Percentiles rank a stretch among this genome's conserved stretches.
phyloP scores from a whole-genome alignment of 1,140 invertebrate genomes.

The Sitobion miscanthi region DNA sequence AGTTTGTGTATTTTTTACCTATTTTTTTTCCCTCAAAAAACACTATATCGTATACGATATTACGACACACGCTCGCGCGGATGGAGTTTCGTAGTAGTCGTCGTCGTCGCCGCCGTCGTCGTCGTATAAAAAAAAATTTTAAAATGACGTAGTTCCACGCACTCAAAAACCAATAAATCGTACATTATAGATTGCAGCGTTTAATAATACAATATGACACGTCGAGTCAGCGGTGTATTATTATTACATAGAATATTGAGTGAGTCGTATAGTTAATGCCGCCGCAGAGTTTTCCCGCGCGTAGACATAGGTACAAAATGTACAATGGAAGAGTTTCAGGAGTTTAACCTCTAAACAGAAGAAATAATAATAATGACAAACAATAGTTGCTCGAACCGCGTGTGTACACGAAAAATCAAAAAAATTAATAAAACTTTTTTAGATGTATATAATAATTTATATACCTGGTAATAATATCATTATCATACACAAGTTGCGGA shows the following conservation, averaged over 20 bases:
- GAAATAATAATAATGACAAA: not conserved
- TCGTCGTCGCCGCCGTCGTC: not conserved
- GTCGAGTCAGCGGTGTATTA: not conserved
- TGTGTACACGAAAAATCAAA: not conserved
- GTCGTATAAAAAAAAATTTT: not conserved
- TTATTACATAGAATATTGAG: not conserved
- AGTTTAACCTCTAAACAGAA: not conserved
- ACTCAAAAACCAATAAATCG: slow-evolving; percentile 33
- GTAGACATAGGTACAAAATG: too few relatives aligned
- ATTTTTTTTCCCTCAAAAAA: not conserved
- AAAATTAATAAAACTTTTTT: not conserved
- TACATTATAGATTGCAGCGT: slow-evolving; percentile 21
- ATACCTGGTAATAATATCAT: not conserved
- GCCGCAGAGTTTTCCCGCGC: not conserved
- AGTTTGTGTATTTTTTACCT: slow-evolving; percentile 29
- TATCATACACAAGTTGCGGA: not conserved
- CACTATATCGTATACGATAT: not conserved
- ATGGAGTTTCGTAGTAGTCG: not conserved
- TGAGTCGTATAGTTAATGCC: not conserved
- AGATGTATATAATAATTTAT: not conserved
- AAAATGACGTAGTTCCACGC: slow-evolving; percentile 48
- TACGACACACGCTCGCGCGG: not conserved
- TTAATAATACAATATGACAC: not conserved
- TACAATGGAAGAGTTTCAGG: not conserved
- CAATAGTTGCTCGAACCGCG: not conserved